These are phyloP conservation scores for Pteropus alecto DNA, from an alignment of 2,113 vertebrate genomes.

Conservation along the genomic window DNA sequence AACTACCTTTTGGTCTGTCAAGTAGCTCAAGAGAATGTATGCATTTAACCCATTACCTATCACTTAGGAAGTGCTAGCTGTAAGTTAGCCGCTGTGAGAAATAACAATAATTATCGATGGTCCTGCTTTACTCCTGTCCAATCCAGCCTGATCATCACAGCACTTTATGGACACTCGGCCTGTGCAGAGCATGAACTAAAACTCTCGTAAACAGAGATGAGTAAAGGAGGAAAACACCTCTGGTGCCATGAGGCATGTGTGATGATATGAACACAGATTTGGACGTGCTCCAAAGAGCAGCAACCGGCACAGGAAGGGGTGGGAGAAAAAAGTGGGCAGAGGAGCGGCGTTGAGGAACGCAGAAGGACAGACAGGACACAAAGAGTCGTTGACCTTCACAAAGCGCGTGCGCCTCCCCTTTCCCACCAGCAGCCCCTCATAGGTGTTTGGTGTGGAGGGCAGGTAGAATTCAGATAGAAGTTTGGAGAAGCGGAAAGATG, in stretches of 20 bases:
- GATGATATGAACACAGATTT: not conserved
- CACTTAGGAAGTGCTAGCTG: not conserved
- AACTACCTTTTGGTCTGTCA: rapidly evolving
- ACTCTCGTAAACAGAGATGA: not conserved
- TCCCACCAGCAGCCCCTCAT: not conserved
- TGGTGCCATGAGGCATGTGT: not conserved
- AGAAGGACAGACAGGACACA: too few relatives aligned
- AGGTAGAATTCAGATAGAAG: not conserved
- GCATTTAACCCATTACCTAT: not conserved
- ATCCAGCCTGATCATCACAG: not conserved
- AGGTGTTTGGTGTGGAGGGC: not conserved
- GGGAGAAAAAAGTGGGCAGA: too few relatives aligned
- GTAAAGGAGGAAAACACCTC: not conserved
- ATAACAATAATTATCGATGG: not conserved
- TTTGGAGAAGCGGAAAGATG: not conserved
- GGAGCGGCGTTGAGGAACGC: rapidly evolving
- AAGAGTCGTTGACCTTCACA: too few relatives aligned
- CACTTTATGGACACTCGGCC: not conserved
- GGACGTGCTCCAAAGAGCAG: too few relatives aligned
- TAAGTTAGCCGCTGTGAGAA: not conserved
- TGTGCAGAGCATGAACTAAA: not conserved
- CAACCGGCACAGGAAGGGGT: not conserved
- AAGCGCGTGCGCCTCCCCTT: not conserved
- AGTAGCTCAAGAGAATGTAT: not conserved
- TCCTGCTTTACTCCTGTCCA: not conserved